Percentiles rank a stretch among this genome's conserved stretches.
Evolutionary conservation across 2,888 invertebrate species (phyloP).

Genomic region (Electrophaes corylata): DNA sequence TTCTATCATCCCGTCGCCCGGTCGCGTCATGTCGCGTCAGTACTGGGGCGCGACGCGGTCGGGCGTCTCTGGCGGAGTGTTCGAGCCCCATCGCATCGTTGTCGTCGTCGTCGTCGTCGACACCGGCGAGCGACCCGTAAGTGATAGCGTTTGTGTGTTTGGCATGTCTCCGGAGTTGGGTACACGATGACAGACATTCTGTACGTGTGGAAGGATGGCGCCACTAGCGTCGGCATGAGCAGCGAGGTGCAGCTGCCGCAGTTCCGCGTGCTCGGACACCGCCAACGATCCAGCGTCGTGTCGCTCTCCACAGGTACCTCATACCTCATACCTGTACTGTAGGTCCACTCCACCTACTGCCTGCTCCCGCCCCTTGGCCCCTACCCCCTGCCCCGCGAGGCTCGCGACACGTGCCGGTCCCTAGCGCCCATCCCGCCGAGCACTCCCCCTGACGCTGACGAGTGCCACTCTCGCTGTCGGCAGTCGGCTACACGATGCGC

Average conservation of each 20-base stretch:
- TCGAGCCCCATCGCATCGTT: slow-evolving; percentile 30
- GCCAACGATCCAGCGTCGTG: slow-evolving; percentile 95
- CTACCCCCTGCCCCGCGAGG: slow-evolving; percentile 31
- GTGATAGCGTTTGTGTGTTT: slow-evolving; percentile 70
- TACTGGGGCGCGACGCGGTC: background rate
- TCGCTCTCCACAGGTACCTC: slow-evolving; percentile 96
- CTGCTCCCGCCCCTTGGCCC: slow-evolving; percentile 19
- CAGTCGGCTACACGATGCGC: slow-evolving; percentile 98
- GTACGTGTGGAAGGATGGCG: slow-evolving; percentile 95
- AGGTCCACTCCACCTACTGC: slow-evolving; percentile 2
- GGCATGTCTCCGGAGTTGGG: slow-evolving; percentile 89
- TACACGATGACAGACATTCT: slow-evolving; percentile 96
- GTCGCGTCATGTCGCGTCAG: background rate
- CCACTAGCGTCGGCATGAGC: slow-evolving; percentile 94
- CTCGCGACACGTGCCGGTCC: slow-evolving; percentile 38
- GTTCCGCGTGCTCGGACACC: slow-evolving; percentile 96
- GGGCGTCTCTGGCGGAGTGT: slow-evolving; percentile 21
- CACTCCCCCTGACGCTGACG: slow-evolving; percentile 18
- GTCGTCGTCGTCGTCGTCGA: slow-evolving; percentile 28
- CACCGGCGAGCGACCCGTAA: slow-evolving; percentile 52
- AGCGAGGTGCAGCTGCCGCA: slow-evolving; percentile 96
- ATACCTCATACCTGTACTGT: too few species aligned
- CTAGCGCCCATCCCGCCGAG: slow-evolving; percentile 22
- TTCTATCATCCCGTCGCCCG: slow-evolving; percentile 40
- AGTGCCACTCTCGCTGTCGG: slow-evolving; percentile 44